Evolutionary conservation across 2,888 invertebrate genomes (phyloP).

Genomic region (Branchipolynoe longqiensis): DNA sequence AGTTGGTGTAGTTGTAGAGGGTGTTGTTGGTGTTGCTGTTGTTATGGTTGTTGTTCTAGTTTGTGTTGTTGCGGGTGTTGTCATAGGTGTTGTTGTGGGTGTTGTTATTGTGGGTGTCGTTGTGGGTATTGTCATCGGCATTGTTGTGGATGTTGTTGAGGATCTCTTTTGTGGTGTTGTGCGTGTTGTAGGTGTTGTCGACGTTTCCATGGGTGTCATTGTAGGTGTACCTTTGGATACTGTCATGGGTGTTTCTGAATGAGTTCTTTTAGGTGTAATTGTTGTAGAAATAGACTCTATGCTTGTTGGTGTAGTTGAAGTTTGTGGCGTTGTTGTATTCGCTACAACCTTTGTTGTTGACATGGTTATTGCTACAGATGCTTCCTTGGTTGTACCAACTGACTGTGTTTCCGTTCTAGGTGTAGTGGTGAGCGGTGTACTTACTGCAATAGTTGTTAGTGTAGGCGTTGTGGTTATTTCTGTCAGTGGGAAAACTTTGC

Average conservation of each 20-base stretch:
- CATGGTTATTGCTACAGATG: conserved; percentile 13
- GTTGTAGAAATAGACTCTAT: conserved; percentile 2
- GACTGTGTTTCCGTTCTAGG: conserved; percentile 37
- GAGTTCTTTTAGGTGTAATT: conserved; percentile 9
- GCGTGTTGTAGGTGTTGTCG: neutral
- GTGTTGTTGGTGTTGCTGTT: too few relatives aligned
- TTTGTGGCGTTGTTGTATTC: conserved; percentile 19
- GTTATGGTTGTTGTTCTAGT: too few relatives aligned
- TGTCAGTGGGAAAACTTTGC: conserved; percentile 1
- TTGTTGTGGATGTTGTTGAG: conserved; percentile 11
- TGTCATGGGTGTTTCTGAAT: neutral
- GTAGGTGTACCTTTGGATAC: neutral
- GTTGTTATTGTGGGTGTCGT: neutral
- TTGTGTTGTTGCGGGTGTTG: too few relatives aligned
- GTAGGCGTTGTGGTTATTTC: conserved; percentile 33
- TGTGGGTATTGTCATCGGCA: neutral
- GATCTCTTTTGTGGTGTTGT: neutral
- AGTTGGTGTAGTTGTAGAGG: too few relatives aligned
- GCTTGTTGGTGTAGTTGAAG: conserved; percentile 42
- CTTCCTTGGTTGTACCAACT: conserved; percentile 38
- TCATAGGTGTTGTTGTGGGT: too few relatives aligned
- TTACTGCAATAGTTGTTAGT: too few relatives aligned
- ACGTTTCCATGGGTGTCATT: neutral
- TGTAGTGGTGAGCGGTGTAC: too few relatives aligned
- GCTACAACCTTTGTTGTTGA: conserved; percentile 10